Base-by-base conservation (phyloP, 2,888 invertebrate species). In the Branchellion lobata region DNA sequence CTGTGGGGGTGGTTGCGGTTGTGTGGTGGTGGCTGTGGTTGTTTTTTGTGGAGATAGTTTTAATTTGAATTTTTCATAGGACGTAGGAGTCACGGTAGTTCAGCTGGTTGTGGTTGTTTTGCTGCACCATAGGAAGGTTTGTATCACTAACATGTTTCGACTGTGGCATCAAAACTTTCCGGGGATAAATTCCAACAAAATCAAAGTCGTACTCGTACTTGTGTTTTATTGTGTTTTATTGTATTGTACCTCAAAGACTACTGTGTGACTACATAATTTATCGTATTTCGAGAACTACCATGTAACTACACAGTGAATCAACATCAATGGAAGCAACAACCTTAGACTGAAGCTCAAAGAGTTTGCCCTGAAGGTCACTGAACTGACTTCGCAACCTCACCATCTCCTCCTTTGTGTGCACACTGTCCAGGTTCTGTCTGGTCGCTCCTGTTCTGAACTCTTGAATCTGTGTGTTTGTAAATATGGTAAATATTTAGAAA, bases 1-100 rank as follows among this genome's bases (percentile, higher is more conserved):
- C 87, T 88, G 84, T 34, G 29, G 68, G 31, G 18, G 29, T 8
- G 18, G 11, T 3, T 27, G 29, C 3, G n/a, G n/a, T n/a, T n/a
- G n/a, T n/a, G n/a, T n/a, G n/a, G n/a, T n/a, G n/a, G n/a, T n/a
- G n/a, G n/a, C n/a, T n/a, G n/a, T n/a, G 47, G 33, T n/a, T 0
- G 33, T 29, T 71, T 33, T 51, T 51, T 51, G 53, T 11, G 18
- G 53, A 51, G 8, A 40, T 40, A 29, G 5, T 65, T 65, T n/a
- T 29, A 65, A 29, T 11, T 65, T 65, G 29, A 27, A 65, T 65
- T 65, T 11, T 65, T 14, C 53, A 51, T 14, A 51, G 53, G 18
- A 14, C 14, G 18, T 18, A 51, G 14, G 18, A 14, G 53, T 11
- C 11, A 51, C 11, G 18, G 14, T 51, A 51, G 11, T 51, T 11